Evolutionary conservation across 2,113 vertebrate genomes (phyloP).

Genomic region (Orcinus orca): DNA sequence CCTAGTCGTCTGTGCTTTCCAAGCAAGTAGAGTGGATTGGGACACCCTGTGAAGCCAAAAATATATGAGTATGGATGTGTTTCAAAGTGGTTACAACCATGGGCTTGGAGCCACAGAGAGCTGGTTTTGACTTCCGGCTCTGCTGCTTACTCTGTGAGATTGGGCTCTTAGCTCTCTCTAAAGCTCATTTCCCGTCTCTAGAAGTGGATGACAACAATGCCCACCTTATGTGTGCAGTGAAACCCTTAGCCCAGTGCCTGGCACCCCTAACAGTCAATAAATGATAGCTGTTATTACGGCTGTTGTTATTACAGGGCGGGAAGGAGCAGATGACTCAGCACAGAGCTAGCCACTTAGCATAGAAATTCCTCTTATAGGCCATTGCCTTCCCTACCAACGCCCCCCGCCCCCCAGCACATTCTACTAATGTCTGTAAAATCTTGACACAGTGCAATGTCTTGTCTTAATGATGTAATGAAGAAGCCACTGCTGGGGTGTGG

Average conservation of each 20-base stretch:
- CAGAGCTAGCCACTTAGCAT: background rate
- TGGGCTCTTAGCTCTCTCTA: background rate
- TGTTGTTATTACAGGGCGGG: background rate
- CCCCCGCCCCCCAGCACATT: background rate
- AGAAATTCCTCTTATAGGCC: background rate
- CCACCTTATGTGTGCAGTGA: background rate
- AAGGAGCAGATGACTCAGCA: constrained; percentile 11
- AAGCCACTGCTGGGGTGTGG: background rate
- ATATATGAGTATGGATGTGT: background rate
- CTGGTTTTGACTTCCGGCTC: background rate
- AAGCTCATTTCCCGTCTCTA: background rate
- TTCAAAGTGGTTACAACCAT: background rate
- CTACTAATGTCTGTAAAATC: background rate
- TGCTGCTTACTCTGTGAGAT: background rate
- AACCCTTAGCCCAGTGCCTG: background rate
- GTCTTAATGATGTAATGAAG: background rate
- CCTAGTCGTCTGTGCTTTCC: background rate
- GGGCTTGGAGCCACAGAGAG: background rate
- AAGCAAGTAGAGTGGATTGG: background rate
- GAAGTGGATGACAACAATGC: background rate
- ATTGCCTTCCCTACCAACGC: background rate
- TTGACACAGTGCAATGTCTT: background rate
- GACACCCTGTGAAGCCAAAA: background rate
- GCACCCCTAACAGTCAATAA: background rate
- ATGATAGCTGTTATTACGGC: background rate